Conservation (phyloP, 2,888 invertebrate species). For the Crossocerus cetratus region DNA sequence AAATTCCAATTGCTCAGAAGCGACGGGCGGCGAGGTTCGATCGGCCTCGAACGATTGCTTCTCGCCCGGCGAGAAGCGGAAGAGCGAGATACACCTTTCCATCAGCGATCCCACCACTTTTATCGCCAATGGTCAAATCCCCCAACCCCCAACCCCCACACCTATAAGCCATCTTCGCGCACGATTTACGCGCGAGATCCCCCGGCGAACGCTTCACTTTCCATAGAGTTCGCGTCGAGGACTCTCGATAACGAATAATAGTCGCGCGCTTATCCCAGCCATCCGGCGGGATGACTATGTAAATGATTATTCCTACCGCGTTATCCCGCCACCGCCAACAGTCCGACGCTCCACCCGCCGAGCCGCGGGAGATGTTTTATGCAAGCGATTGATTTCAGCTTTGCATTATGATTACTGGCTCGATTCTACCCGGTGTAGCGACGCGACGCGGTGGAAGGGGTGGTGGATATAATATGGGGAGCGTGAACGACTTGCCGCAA, state of each 20-base stretch:
- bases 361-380: conserved; percentile 49
- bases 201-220: neutral
- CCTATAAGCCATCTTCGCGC: neutral
- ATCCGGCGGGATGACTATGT: conserved; percentile 34
- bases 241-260: neutral
- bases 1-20: no score
- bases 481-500: conserved; percentile 2
- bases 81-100: no score
- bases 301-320: conserved; percentile 60
- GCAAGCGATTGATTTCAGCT: conserved; percentile 60
- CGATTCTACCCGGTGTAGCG: conserved; percentile 10
- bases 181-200: neutral
- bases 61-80: conserved; percentile 13
- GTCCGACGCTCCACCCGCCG: neutral
- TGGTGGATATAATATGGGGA: neutral
- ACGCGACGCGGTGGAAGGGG: neutral
- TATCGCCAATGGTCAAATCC: no score
- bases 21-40: neutral
- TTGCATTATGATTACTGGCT: conserved; percentile 31
- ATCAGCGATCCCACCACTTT: no score
- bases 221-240: neutral
- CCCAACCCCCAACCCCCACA: no score
- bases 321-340: conserved; percentile 37
- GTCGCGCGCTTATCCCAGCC: neutral
- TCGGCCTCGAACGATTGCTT: neutral